These are phyloP conservation scores for Tetranychus truncatus DNA, from an alignment of 2,888 invertebrate species.

Conservation along the genomic window DNA sequence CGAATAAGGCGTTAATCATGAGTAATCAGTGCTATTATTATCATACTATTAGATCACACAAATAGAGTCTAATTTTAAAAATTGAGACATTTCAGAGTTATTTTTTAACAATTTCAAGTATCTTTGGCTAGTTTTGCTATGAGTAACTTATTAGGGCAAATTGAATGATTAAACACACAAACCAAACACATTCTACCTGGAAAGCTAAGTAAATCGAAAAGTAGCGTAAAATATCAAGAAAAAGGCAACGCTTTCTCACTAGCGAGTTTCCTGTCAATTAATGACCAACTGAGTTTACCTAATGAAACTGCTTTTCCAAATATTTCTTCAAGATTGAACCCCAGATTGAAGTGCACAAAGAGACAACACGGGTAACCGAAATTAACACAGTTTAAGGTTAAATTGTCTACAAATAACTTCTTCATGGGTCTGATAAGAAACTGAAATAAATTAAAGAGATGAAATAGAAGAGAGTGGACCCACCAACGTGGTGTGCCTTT, in stretches of 20 bases:
- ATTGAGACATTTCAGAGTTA: not conserved
- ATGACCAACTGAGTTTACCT: not conserved
- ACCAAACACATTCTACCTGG: not conserved
- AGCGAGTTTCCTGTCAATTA: not conserved
- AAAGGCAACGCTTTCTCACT: not conserved
- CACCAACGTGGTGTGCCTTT: not conserved
- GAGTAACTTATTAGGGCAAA: not conserved
- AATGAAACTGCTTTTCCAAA: not conserved
- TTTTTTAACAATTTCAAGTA: too few species aligned
- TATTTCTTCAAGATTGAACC: not conserved
- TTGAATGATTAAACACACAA: not conserved
- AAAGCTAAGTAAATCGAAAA: not conserved
- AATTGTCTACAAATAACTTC: not conserved
- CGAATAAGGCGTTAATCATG: not conserved
- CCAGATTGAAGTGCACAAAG: too few species aligned
- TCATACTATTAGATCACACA: not conserved
- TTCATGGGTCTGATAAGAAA: not conserved
- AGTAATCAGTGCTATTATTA: not conserved
- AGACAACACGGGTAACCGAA: not conserved
- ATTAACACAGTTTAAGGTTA: not conserved
- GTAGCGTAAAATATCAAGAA: not conserved
- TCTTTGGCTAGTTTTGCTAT: not conserved
- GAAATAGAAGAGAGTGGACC: not conserved
- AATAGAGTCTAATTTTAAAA: not conserved
- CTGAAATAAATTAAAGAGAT: not conserved